Evolutionary conservation across 2,113 vertebrate species (phyloP), one percentile per base, ranked within the genome.

Genomic region (Pterocles orientalis): DNA sequence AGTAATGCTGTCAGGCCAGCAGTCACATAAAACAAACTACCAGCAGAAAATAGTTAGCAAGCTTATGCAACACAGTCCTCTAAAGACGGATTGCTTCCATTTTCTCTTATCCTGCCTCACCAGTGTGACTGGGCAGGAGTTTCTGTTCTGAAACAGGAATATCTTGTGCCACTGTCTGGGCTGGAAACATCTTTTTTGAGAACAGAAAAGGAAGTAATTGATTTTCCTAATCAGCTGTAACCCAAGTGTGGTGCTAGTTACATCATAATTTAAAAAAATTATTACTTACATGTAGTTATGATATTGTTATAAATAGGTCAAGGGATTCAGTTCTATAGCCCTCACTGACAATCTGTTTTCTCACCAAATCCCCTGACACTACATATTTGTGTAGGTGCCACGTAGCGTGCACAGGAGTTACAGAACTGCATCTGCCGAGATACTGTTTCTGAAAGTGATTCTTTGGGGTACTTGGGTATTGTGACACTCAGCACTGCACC

Each of bases 341-440:
- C 47, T 70, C 6, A 1, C 13, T 24, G 19, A 33, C 9, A 19
- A 82, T 33, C 3, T 2, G 3, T 78, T 73, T 88, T 48, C 45
- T 65, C 58, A 80, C 23, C 13, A 29, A 54, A 6, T 3, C 13
- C 25, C 10, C 10, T 36, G 41, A 33, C 14, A 3, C 39, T 4
- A 18, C 20, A 61, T 7, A 7, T 20, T 69, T 60, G 14, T 39
- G 24, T 24, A 39, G 36, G 18, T 33, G 15, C 11, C 2, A 21
- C 0, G 0, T 9, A 25, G 14, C 0, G 1, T 61, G 45, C 3
- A 8, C 20, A 47, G 68, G 33, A 77, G 29, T 31, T 43, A 20
- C 2, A 34, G 45, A 41, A 14, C 24, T 26, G 41, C 7, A 17
- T 20, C 45, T 78, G 13, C 85, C 39, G 36, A 39, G n/a, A 26